Base-by-base conservation (phyloP, 2,113 vertebrate species). In the Prietella phreatophila region DNA sequence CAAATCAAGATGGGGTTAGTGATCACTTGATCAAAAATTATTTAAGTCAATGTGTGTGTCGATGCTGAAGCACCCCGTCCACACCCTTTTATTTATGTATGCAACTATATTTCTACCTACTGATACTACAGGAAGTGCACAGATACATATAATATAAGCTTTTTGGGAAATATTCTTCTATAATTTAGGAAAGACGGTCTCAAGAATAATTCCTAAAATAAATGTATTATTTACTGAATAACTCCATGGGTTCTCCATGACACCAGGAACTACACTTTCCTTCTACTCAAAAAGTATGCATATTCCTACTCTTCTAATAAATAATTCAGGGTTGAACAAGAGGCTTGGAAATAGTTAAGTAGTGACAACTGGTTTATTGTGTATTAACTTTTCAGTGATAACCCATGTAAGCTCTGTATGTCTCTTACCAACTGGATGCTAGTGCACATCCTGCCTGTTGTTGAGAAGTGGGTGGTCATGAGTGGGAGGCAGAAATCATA, bases 401-500 rank as follows among this genome's bases (percentile, higher is more conserved):
- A 83, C 33, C 65, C 15, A 22, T 69, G 27, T 58, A n/a, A 82
- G 33, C 86, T 73, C 63, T 47, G 75, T 14, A 71, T 75, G 33
- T 71, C 53, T 82, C 79, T 27, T 55, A 63, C 30, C 42, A 63
- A 55, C 42, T 71, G 78, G 30, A 63, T 36, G 69, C 17, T 61
- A 6, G 47, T 87, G 20, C 65, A 83, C 30, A 36, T 76, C 56
- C 39, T 76, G 56, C 20, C 56, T 84, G 86, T 9, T 84, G 30
- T 75, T 79, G 25, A 50, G 92, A 93, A 91, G 93, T 93, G 91
- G 91, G 91, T 91, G 84, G 92, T 88, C 80, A 90, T 82, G 92
- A 92, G 94, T 94, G 93, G 94, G 94, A 94, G 91, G 94, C 86
- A 85, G 92, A 93, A 94, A 93, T 92, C 92, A 93, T 92, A 93